Percentiles rank a stretch among this genome's conserved stretches.
Conservation (phyloP, 2,113 vertebrate genomes). For the Syngnathus floridae region DNA sequence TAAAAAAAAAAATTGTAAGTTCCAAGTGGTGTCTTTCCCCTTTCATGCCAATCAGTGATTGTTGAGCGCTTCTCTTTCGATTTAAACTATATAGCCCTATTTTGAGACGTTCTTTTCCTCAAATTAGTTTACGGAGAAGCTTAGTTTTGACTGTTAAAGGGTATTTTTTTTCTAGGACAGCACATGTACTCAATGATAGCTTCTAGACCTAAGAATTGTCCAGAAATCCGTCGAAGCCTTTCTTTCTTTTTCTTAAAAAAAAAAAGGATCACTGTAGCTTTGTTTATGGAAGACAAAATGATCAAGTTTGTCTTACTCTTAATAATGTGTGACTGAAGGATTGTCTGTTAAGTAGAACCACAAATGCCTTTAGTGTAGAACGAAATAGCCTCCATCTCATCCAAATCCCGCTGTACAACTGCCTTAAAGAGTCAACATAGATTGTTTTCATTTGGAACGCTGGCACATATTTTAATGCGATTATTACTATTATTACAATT, state of each 20-base stretch:
- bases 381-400: slow-evolving; percentile 65
- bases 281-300: slow-evolving; percentile 82
- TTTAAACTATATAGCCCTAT: slow-evolving; percentile 64
- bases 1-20: slow-evolving; percentile 48
- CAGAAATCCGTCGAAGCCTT: slow-evolving; percentile 73
- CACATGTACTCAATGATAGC: slow-evolving; percentile 75
- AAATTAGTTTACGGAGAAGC: slow-evolving; percentile 68
- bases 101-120: slow-evolving; percentile 61
- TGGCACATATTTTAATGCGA: slow-evolving; percentile 66
- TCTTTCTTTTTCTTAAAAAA: slow-evolving; percentile 44
- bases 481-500: slow-evolving; percentile 52
- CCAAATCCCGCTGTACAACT: slow-evolving; percentile 87
- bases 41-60: slow-evolving; percentile 71
- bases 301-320: slow-evolving; percentile 66
- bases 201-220: slow-evolving; percentile 83
- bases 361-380: slow-evolving; percentile 91
- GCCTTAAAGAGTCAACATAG: slow-evolving; percentile 85
- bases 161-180: slow-evolving; percentile 81
- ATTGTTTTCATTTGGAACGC: slow-evolving; percentile 73
- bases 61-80: slow-evolving; percentile 66
- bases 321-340: slow-evolving; percentile 74
- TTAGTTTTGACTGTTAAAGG: slow-evolving; percentile 77
- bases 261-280: slow-evolving; percentile 82
- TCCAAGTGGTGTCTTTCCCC: slow-evolving; percentile 49
- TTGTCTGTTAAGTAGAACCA: slow-evolving; percentile 87